Conservation (phyloP, 2,888 invertebrate genomes). For the Cotesia congregata region DNA sequence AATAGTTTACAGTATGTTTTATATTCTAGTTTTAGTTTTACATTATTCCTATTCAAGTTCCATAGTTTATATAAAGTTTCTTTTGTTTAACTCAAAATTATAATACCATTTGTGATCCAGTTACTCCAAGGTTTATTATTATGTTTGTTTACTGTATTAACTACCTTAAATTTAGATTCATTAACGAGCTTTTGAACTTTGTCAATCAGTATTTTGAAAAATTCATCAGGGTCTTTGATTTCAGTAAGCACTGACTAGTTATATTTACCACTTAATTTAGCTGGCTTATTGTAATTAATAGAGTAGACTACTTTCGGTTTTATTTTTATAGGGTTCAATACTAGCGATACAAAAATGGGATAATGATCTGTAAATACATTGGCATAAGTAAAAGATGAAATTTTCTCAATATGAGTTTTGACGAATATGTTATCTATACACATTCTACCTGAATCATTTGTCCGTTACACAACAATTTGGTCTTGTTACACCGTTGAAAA, state of each 20-base stretch:
- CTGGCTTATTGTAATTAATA: neutral
- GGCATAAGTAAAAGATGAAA: neutral
- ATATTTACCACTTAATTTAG: neutral
- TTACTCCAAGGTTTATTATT: conserved; percentile 13
- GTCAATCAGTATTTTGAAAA: neutral
- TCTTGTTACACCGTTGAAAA: conserved; percentile 30
- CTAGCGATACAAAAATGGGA: conserved; percentile 30
- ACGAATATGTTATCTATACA: conserved; percentile 42
- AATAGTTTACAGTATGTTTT: neutral
- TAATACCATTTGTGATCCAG: conserved; percentile 24
- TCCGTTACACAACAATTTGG: too few relatives aligned
- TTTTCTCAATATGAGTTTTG: conserved; percentile 24
- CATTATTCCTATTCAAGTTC: conserved; percentile 9
- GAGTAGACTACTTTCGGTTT: neutral
- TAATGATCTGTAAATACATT: conserved; percentile 39
- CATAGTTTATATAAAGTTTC: conserved; percentile 5
- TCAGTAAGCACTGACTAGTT: neutral
- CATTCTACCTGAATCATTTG: neutral
- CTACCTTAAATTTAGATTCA: neutral
- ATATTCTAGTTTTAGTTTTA: conserved; percentile 11
- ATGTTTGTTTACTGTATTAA: neutral
- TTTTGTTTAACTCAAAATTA: conserved; percentile 11
- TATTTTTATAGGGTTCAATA: neutral
- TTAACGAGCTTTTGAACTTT: neutral
- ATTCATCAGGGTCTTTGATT: neutral